Percentiles rank a stretch among this genome's conserved stretches.
phyloP scores from a whole-genome alignment of 2,113 vertebrate species.

The Heterotis niloticus region DNA sequence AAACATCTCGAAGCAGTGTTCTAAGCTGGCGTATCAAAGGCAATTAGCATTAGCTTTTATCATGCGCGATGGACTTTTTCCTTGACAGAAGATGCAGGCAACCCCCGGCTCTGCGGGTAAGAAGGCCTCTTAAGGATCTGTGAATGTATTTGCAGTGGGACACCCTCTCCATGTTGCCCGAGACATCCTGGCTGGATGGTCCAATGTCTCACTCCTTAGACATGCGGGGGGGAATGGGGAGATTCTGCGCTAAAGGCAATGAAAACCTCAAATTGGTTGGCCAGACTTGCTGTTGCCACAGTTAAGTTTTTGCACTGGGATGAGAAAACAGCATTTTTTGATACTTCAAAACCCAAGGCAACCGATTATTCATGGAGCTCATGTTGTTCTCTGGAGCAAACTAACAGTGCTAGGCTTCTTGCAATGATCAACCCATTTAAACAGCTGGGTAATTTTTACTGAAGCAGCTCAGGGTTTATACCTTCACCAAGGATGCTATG shows the following conservation, averaged over 20 bases:
- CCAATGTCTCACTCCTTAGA: constrained; percentile 27
- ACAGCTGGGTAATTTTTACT: too few relatives aligned
- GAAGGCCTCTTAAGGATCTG: constrained; percentile 18
- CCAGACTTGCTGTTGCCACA: constrained; percentile 26
- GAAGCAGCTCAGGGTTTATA: too few relatives aligned
- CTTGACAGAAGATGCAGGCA: constrained; percentile 39
- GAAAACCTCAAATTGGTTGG: constrained; percentile 35
- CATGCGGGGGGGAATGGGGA: not conserved
- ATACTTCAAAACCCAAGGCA: not conserved
- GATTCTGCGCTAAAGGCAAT: constrained; percentile 14
- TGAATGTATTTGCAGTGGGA: constrained; percentile 38
- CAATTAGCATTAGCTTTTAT: constrained; percentile 41
- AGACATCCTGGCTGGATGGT: constrained; percentile 14
- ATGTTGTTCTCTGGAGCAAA: too few relatives aligned
- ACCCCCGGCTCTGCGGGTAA: not conserved
- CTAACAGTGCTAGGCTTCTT: too few relatives aligned
- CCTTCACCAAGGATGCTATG: too few relatives aligned
- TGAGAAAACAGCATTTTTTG: not conserved
- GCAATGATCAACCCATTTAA: too few relatives aligned
- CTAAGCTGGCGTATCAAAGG: constrained; percentile 42
- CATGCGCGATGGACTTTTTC: constrained; percentile 25
- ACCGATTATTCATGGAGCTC: not conserved
- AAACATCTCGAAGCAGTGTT: constrained; percentile 39
- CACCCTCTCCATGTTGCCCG: not conserved
- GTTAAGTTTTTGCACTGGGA: constrained; percentile 31